Evolutionary conservation across 2,888 invertebrate genomes (phyloP).

Genomic region (Melieria picta): DNA sequence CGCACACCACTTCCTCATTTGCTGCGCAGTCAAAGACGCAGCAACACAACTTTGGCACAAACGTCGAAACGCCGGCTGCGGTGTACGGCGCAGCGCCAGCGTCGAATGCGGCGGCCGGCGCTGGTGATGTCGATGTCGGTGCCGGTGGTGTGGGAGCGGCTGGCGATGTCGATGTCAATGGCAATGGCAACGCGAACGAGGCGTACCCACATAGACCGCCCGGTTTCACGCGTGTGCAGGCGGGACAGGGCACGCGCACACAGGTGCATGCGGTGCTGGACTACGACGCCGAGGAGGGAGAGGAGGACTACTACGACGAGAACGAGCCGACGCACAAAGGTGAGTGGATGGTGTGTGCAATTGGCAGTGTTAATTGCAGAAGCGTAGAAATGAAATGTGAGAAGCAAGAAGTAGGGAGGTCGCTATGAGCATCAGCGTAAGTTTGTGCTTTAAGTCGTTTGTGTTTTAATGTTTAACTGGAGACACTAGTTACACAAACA

Average conservation of each 20-base stretch:
- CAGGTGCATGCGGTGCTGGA: slow-evolving; percentile 66
- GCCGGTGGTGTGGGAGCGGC: slow-evolving; percentile 38
- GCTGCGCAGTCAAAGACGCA: slow-evolving; percentile 49
- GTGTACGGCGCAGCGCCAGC: slow-evolving; percentile 33
- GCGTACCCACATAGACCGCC: slow-evolving; percentile 68
- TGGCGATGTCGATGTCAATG: slow-evolving; percentile 35
- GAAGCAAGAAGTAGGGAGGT: no score
- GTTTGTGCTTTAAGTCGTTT: no score
- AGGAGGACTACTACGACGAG: slow-evolving; percentile 63
- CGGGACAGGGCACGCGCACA: slow-evolving; percentile 68
- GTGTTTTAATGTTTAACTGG: no score
- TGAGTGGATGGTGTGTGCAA: slow-evolving; percentile 40
- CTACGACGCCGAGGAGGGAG: slow-evolving; percentile 65
- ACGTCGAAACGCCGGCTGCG: slow-evolving; percentile 41
- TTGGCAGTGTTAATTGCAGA: background rate
- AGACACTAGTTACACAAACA: no score
- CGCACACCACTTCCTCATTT: slow-evolving; percentile 43
- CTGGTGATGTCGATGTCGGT: slow-evolving; percentile 39
- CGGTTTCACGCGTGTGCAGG: slow-evolving; percentile 74
- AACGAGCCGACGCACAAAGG: slow-evolving; percentile 49
- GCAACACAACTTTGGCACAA: slow-evolving; percentile 10
- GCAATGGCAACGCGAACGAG: slow-evolving; percentile 48
- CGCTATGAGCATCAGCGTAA: no score
- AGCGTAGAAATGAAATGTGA: no score
- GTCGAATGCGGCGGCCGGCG: slow-evolving; percentile 31